These are phyloP conservation scores for Drosophila algonquin DNA, from an alignment of 2,888 invertebrate species.

Conservation along the genomic window DNA sequence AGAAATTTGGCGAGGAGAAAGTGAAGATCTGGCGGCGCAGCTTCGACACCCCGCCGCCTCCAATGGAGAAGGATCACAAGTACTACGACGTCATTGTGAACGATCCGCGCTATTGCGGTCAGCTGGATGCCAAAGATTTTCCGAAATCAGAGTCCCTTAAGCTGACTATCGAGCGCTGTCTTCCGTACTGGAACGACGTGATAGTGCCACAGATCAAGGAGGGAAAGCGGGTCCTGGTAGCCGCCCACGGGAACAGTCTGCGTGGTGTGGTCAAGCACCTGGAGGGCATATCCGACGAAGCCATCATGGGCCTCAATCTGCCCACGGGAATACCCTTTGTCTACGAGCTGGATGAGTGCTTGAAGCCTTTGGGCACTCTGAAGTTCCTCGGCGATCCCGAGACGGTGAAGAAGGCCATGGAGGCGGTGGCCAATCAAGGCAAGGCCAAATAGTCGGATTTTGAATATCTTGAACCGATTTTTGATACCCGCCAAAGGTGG, in stretches of 20 bases:
- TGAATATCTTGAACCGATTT: constrained; percentile 7
- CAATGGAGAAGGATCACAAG: constrained; percentile 91
- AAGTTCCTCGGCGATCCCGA: constrained; percentile 92
- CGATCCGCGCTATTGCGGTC: constrained; percentile 89
- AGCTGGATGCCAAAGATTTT: constrained; percentile 90
- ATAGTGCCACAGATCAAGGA: constrained; percentile 90
- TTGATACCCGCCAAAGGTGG: constrained; percentile 6
- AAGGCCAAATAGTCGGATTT: constrained; percentile 86
- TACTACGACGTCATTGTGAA: constrained; percentile 91
- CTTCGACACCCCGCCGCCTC: constrained; percentile 92
- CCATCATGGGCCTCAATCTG: constrained; percentile 90
- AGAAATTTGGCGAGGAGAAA: constrained; percentile 93
- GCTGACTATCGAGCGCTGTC: constrained; percentile 91
- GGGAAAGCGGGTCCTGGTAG: constrained; percentile 91
- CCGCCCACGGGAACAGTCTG: constrained; percentile 94
- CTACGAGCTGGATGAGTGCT: constrained; percentile 89
- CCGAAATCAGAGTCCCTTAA: constrained; percentile 94
- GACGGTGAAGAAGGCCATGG: constrained; percentile 91
- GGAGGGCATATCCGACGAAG: constrained; percentile 90
- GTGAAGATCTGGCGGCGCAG: constrained; percentile 93
- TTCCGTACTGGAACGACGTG: constrained; percentile 94
- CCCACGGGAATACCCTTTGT: constrained; percentile 93
- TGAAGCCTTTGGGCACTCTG: constrained; percentile 90
- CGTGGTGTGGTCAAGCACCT: constrained; percentile 94
- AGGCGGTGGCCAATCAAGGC: constrained; percentile 91